Percentiles rank a stretch among this genome's conserved stretches.
These are phyloP conservation scores for Tadarida brasiliensis DNA, from an alignment of 2,797 vertebrate genomes.

Conservation along the genomic window DNA sequence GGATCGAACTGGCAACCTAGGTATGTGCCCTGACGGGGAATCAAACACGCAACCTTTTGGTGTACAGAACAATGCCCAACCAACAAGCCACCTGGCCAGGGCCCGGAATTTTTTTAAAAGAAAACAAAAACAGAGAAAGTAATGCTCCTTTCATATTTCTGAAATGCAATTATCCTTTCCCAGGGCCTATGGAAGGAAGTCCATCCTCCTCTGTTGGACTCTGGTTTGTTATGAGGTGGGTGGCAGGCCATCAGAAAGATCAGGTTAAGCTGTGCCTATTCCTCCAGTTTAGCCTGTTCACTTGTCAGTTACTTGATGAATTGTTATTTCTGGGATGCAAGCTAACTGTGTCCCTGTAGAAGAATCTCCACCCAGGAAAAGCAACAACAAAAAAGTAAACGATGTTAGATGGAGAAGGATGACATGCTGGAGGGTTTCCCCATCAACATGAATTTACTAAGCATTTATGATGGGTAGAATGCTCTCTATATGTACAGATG, in stretches of 20 bases:
- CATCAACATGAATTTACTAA: neutral
- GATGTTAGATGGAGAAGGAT: no score
- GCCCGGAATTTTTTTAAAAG: neutral
- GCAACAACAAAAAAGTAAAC: no score
- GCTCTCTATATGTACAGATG: neutral
- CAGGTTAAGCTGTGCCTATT: neutral
- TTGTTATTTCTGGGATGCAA: slow-evolving; percentile 76
- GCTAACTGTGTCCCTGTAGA: slow-evolving; percentile 77
- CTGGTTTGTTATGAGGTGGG: slow-evolving; percentile 61
- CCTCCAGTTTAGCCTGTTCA: slow-evolving; percentile 24
- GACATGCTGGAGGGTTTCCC: neutral
- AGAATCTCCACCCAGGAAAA: slow-evolving; percentile 63
- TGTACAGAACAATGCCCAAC: neutral
- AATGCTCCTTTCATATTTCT: slow-evolving; percentile 53
- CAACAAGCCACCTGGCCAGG: neutral
- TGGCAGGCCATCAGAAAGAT: neutral
- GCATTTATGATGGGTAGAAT: neutral
- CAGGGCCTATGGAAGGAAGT: slow-evolving; percentile 56
- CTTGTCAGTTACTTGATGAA: slow-evolving; percentile 72
- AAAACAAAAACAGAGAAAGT: neutral
- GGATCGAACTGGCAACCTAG: no score
- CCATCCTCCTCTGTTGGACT: slow-evolving; percentile 69
- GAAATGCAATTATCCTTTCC: slow-evolving; percentile 69
- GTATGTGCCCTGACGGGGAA: no score
- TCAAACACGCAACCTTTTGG: neutral